Evolutionary conservation across 2,797 vertebrate species (phyloP).

Genomic region (Sebastes kiyomatsui): DNA sequence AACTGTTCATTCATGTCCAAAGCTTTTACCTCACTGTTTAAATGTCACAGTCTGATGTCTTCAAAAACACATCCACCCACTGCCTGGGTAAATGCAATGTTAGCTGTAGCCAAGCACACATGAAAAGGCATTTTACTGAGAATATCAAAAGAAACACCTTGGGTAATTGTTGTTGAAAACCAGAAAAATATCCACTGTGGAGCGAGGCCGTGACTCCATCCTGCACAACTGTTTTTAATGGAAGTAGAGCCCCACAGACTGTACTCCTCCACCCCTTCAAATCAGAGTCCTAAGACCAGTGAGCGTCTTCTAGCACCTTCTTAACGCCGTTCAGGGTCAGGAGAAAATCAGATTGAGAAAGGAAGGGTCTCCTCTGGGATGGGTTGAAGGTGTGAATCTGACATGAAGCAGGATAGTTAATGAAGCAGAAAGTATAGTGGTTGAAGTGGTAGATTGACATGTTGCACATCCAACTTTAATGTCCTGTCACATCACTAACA

Average conservation of each 20-base stretch:
- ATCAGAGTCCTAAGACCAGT: constrained; percentile 18
- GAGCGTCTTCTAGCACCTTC: background rate
- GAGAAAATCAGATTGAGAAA: constrained; percentile 31
- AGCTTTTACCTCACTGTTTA: constrained; percentile 36
- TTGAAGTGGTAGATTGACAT: background rate
- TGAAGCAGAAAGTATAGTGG: background rate
- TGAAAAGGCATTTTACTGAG: constrained; percentile 47
- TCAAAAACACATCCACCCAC: constrained; percentile 43
- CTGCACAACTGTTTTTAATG: constrained; percentile 27
- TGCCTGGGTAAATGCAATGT: constrained; percentile 47
- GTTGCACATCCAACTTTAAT: background rate
- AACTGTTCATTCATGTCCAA: constrained; percentile 5
- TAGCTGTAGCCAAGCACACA: constrained; percentile 31
- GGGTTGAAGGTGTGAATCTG: constrained; percentile 29
- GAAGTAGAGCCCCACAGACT: constrained; percentile 5
- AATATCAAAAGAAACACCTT: constrained; percentile 55
- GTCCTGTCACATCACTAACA: background rate
- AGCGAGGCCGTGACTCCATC: background rate
- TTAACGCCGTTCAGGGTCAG: constrained; percentile 44
- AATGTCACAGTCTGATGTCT: constrained; percentile 63
- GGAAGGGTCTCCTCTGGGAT: background rate
- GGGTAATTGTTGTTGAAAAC: constrained; percentile 56
- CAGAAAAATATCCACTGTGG: constrained; percentile 18
- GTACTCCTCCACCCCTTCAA: constrained; percentile 18
- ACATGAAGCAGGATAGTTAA: constrained; percentile 38